Evolutionary conservation across 2,888 invertebrate genomes (phyloP).

Genomic region (Stenotaenia linearis): DNA sequence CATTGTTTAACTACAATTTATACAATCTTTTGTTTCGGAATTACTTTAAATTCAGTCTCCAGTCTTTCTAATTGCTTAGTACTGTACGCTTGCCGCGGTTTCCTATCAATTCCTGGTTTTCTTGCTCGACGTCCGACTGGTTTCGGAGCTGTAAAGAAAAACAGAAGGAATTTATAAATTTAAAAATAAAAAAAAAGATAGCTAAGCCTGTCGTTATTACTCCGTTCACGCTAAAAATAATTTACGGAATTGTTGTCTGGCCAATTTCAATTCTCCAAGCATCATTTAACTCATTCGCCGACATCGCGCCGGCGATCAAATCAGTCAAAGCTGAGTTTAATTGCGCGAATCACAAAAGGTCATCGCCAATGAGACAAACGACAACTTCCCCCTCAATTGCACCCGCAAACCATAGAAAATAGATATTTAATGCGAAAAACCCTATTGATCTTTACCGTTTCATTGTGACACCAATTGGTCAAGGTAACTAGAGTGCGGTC

Average conservation of each 20-base stretch:
- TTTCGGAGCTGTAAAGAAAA: constrained; percentile 80
- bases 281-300: background rate
- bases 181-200: too few species aligned
- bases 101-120: constrained; percentile 82
- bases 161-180: too few species aligned
- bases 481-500: background rate
- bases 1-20: too few species aligned
- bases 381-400: background rate
- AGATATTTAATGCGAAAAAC: background rate
- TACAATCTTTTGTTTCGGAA: constrained; percentile 27
- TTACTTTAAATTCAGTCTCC: constrained; percentile 87
- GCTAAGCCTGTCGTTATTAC: too few species aligned
- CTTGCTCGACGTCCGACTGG: constrained; percentile 70
- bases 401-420: background rate
- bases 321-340: background rate
- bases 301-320: background rate
- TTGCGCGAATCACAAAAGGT: background rate
- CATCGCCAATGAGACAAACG: background rate
- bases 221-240: too few species aligned
- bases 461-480: background rate
- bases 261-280: background rate
- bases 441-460: background rate
- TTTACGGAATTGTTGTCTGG: too few species aligned
- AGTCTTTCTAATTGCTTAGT: constrained; percentile 85
- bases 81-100: constrained; percentile 94